Conservation (phyloP, 1,140 invertebrate genomes). For the Zaprionus inermis region DNA sequence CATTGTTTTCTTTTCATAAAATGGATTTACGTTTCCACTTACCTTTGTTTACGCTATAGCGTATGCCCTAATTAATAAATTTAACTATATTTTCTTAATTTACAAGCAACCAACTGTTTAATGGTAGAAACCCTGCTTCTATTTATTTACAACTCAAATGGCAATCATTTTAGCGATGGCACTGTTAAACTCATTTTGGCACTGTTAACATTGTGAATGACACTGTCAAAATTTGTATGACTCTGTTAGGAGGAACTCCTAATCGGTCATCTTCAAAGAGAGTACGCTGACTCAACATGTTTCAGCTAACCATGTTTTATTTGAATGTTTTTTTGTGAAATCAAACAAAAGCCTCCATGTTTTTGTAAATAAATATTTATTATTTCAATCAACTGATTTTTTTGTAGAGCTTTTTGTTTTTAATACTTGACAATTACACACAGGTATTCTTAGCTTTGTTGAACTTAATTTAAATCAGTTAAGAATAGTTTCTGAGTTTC, state of each 20-base stretch:
- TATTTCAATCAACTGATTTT: constrained; percentile 9
- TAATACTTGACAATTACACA: constrained; percentile 60
- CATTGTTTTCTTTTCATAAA: background rate
- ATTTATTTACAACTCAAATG: constrained; percentile 35
- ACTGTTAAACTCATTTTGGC: constrained; percentile 1
- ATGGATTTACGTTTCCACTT: background rate
- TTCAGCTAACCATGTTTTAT: background rate
- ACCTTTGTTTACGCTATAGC: constrained; percentile 19
- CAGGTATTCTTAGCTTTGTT: constrained; percentile 21
- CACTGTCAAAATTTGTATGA: background rate
- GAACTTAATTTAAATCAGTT: constrained; percentile 29
- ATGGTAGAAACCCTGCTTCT: constrained; percentile 11
- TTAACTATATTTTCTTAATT: constrained; percentile 4
- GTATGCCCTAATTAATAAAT: background rate
- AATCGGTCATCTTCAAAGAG: background rate
- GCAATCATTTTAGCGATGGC: constrained; percentile 3
- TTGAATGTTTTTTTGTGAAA: background rate
- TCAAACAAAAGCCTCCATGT: background rate
- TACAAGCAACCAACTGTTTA: constrained; percentile 16
- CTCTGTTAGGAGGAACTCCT: background rate
- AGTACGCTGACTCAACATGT: constrained; percentile 8
- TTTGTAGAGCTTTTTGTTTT: constrained; percentile 11
- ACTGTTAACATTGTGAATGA: constrained; percentile 14
- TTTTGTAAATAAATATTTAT: constrained; percentile 36
- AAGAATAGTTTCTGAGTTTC: constrained; percentile 40